These are phyloP conservation scores for Exaiptasia diaphana DNA, from an alignment of 64 coral and sea anemone genomes.

Conservation along the genomic window DNA sequence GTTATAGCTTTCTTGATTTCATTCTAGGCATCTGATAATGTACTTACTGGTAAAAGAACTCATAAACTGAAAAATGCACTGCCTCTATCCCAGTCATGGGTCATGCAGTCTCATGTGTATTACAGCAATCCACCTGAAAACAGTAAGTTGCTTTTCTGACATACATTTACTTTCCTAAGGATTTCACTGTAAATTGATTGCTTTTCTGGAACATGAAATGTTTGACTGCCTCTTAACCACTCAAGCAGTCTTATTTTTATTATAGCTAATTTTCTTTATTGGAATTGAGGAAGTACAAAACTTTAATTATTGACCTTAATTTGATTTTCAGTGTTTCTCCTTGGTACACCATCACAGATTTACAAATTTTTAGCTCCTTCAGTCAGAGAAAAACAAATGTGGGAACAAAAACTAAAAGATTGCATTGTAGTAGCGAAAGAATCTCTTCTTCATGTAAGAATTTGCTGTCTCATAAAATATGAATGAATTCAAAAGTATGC, in stretches of 20 bases:
- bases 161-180: neutral
- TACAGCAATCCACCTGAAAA: constrained; percentile 78
- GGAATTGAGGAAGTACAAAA: too few species aligned
- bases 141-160: constrained; percentile 43
- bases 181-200: too few species aligned
- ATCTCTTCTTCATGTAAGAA: constrained; percentile 59
- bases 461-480: too few species aligned
- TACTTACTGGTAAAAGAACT: constrained; percentile 79
- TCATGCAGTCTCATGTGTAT: constrained; percentile 60
- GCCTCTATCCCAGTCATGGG: constrained; percentile 71
- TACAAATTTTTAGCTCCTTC: constrained; percentile 90
- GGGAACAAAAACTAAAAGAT: constrained; percentile 73
- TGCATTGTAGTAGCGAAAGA: constrained; percentile 74
- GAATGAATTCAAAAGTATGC: too few species aligned
- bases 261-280: neutral
- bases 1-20: too few species aligned
- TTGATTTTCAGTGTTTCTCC: constrained; percentile 77
- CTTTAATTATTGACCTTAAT: neutral
- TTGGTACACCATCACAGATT: constrained; percentile 78
- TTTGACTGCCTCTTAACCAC: too few species aligned
- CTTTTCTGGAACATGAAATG: too few species aligned
- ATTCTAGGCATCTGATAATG: constrained; percentile 81
- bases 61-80: constrained; percentile 76
- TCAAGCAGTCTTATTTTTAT: neutral
- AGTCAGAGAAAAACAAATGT: constrained; percentile 55